A percentile compares a stretch with the other conserved stretches of the same genome.
These are phyloP conservation scores for Tachina lurida DNA, from an alignment of 2,888 invertebrate genomes.

Conservation along the genomic window DNA sequence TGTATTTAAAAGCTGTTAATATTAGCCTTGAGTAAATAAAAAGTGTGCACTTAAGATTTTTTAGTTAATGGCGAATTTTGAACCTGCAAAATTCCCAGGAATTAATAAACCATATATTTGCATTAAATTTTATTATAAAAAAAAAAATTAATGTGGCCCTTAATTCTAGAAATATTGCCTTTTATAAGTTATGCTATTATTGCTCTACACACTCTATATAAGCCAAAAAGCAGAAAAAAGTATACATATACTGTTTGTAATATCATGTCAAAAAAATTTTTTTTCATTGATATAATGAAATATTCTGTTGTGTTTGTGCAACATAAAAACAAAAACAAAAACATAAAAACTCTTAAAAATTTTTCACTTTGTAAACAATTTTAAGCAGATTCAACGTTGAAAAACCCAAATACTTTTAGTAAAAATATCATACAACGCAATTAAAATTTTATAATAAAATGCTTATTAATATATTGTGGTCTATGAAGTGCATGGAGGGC, in stretches of 20 bases:
- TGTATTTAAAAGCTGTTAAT: too few species aligned
- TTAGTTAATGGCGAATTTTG: too few species aligned
- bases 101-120: too few species aligned
- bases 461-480: neutral
- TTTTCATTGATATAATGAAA: conserved; percentile 34
- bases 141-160: too few species aligned
- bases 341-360: neutral
- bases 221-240: too few species aligned
- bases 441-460: neutral
- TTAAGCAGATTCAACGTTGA: neutral
- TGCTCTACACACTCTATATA: too few species aligned
- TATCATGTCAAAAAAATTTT: conserved; percentile 29
- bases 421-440: neutral
- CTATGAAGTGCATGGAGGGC: neutral
- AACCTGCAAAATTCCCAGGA: too few species aligned
- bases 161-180: too few species aligned
- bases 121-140: too few species aligned
- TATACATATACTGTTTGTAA: neutral
- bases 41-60: too few species aligned
- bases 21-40: too few species aligned
- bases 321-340: neutral
- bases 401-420: neutral
- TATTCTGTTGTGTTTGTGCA: conserved; percentile 36
- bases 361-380: neutral
- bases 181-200: too few species aligned